Evolutionary conservation across 1,140 invertebrate species (phyloP).

Genomic region (Ephestia elutella): DNA sequence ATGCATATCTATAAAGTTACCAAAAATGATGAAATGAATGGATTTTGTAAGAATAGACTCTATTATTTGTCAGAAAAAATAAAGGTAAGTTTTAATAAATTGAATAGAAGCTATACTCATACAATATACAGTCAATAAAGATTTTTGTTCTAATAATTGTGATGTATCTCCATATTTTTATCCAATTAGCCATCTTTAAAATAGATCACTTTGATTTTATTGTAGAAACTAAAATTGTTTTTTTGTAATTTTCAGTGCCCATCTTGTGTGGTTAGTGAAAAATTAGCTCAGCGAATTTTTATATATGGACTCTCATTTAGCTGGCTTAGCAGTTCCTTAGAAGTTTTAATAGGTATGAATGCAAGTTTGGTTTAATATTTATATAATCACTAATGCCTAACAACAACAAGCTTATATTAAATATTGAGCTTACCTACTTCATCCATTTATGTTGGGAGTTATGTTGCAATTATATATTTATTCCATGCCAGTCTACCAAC

Average conservation of each 20-base stretch:
- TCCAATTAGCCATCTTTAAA: too few species aligned
- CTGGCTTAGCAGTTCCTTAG: constrained; percentile 57
- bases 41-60: constrained; percentile 58
- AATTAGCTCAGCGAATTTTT: constrained; percentile 56
- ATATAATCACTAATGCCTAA: too few species aligned
- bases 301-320: constrained; percentile 64
- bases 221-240: constrained; percentile 6
- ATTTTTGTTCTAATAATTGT: too few species aligned
- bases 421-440: too few species aligned
- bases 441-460: too few species aligned
- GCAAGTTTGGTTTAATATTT: too few species aligned
- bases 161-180: too few species aligned
- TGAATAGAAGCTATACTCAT: too few species aligned
- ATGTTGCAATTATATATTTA: too few species aligned
- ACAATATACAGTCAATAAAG: too few species aligned
- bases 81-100: constrained; percentile 53
- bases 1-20: constrained; percentile 47
- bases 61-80: constrained; percentile 60
- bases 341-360: constrained; percentile 58
- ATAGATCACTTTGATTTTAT: constrained; percentile 8
- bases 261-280: constrained; percentile 41
- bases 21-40: constrained; percentile 43
- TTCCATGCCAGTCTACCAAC: too few species aligned
- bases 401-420: too few species aligned
- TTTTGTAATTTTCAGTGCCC: constrained; percentile 46